Evolutionary conservation across 1,140 invertebrate species (phyloP), one percentile per base, ranked within the genome.

Genomic region (Drosophila tsacasi): DNA sequence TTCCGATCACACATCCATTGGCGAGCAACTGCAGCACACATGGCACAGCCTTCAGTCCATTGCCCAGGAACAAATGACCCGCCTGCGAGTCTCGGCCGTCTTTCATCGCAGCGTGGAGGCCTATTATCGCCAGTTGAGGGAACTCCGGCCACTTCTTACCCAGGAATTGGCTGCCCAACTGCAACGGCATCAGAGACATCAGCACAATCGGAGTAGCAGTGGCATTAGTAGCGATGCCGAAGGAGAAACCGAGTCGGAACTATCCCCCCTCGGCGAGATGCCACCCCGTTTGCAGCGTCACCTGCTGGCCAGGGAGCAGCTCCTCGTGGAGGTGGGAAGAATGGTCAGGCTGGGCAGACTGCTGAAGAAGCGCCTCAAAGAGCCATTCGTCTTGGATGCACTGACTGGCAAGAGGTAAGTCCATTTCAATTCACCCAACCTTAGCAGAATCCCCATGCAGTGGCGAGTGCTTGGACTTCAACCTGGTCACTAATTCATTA

Each of bases 31-130:
- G 63, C 94, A 95, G 32, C 94, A 95, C 69, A 95, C 95, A 3
- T 97, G 96, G 97, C 95, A 95, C 67, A 94, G 94, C 63, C 94
- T 97, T 13, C 94, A 96, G 46, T 94, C 94, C 4, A 95, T 96
- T 40, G 95, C 95, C 61, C 96, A 96, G 91, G 96, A 97, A 93
- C 96, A 97, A 84, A 95, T 97, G 92, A 97, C 96, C 0, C 94
- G 97, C 12, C 93, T 97, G 7, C 94, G 96, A 69, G 96, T 97
- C 9, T 96, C 96, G 1, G 96, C 96, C 15, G 95, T 97, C 42
- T 97, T 97, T 81, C 95, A 97, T 92, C 94, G 96, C 68, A 96
- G 95, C 58, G 95, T 97, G 46, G 95, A 97, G 83, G 95, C 97
- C 91, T 95, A 96, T 52, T 95, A 95, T 65, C 93, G 92, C 27